A percentile compares a stretch with the other conserved stretches of the same genome.
Conservation (phyloP, 2,113 vertebrate genomes). For the Grammomys surdaster region DNA sequence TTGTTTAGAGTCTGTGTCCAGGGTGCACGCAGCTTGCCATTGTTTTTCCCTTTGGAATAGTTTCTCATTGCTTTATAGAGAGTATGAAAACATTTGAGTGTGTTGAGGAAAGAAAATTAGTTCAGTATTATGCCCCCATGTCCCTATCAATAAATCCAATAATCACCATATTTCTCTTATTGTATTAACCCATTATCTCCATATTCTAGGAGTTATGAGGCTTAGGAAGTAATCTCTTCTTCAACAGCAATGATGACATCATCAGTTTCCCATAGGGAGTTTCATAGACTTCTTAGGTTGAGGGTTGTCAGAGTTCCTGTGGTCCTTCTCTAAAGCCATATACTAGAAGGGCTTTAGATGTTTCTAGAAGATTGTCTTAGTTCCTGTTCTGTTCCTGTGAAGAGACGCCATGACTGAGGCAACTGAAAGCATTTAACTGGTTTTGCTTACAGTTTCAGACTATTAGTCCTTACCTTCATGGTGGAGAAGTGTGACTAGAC, state of each 20-base stretch:
- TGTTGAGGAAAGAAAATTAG: slow-evolving; percentile 54
- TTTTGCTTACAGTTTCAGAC: background rate
- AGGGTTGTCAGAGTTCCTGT: background rate
- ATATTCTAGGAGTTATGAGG: background rate
- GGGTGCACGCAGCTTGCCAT: background rate
- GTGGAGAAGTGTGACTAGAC: background rate
- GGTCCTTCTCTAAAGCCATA: background rate
- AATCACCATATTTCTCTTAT: background rate
- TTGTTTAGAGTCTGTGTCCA: background rate
- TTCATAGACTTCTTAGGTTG: background rate
- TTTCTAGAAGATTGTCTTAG: background rate
- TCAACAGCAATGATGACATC: background rate
- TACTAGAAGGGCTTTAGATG: background rate
- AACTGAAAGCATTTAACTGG: background rate
- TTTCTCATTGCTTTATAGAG: slow-evolving; percentile 43
- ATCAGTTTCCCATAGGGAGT: background rate
- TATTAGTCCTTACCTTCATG: no score
- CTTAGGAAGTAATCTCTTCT: background rate
- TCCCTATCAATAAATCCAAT: background rate
- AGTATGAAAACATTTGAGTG: slow-evolving; percentile 38
- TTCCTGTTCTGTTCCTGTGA: no score
- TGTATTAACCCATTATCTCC: background rate
- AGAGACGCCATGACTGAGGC: background rate
- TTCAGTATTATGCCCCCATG: background rate
- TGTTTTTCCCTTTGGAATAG: slow-evolving; percentile 40